Evolutionary conservation across 1,140 invertebrate species (phyloP), one percentile per base, ranked within the genome.

Genomic region (Orius laevigatus): DNA sequence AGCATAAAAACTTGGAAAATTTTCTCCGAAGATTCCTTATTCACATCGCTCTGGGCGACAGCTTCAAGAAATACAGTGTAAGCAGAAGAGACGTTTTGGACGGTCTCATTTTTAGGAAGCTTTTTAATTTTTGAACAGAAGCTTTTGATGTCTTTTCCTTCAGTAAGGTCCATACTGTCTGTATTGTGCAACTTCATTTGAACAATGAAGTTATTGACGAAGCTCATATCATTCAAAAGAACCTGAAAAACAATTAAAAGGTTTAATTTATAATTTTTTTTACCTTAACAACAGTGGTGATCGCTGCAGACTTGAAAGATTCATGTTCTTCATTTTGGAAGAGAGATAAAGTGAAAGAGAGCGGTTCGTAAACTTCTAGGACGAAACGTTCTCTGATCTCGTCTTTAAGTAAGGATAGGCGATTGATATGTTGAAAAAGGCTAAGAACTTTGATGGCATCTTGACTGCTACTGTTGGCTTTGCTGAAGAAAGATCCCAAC

Each of bases 201-300:
- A 25, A 25, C 32, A 11, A 49, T 49, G 20, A 32, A 49, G 32
- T 44, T 49, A 35, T 49, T 41, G 2, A 39, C 34, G 5, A 49
- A 44, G 12, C 36, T 43, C 5, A 15, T 10, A 12, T 49, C 41
- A 11, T 25, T 14, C 15, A 44, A 49, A 10, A 49, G 25, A 5
- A 44, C 15, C 48, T 49, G 15, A 35, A 49, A 49, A n/a, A 34
- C n/a, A 33, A 32, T n/a, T 42, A 49, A n/a, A n/a, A n/a, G n/a
- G n/a, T n/a, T n/a, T n/a, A n/a, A n/a, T n/a, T n/a, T n/a, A n/a
- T n/a, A n/a, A n/a, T n/a, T n/a, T n/a, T n/a, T n/a, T n/a, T n/a
- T 20, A 32, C 20, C 11, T 46, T 46, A 32, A 46, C 19, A 46
- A 38, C 11, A 36, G 14, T 16, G 18, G 15, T 15, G 18, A 12